phyloP scores from a whole-genome alignment of 2,113 vertebrate species.

The Neodontobutis hainanensis region DNA sequence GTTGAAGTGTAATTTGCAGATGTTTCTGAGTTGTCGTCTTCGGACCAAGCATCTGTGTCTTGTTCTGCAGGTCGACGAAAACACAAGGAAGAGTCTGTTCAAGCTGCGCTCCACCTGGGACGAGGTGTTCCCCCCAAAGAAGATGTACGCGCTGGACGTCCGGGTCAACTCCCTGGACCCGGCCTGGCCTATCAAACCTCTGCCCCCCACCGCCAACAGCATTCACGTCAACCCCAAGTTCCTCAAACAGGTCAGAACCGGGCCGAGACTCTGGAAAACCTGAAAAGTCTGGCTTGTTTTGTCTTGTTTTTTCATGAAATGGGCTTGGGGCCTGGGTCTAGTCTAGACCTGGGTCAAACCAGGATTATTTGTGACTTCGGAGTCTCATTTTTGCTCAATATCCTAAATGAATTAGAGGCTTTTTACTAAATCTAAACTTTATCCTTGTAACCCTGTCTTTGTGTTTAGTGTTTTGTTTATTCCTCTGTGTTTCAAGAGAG shows the following conservation, averaged over 20 bases:
- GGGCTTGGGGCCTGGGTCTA: no score
- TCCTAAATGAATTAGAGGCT: no score
- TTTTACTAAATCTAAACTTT: no score
- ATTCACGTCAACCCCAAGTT: conserved; percentile 99
- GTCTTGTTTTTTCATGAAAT: no score
- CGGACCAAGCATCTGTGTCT: conserved; percentile 84
- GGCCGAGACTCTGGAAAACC: no score
- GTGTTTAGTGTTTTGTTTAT: no score
- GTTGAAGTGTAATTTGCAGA: background rate
- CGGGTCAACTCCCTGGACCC: conserved; percentile 95
- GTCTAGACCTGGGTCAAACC: no score
- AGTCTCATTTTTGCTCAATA: no score
- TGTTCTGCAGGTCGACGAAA: conserved; percentile 97
- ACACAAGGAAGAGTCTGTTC: conserved; percentile 99
- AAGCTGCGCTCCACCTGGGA: conserved; percentile 99
- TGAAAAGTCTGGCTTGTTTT: no score
- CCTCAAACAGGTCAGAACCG: conserved; percentile 87
- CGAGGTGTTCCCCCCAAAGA: conserved; percentile 97
- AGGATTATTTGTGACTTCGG: no score
- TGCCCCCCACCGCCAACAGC: conserved; percentile 94
- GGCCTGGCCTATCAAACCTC: conserved; percentile 97
- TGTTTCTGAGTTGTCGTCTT: conserved; percentile 2
- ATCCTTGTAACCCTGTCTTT: no score
- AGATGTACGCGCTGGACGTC: conserved; percentile 93
- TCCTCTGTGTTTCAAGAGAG: no score